These are phyloP conservation scores for Dallia pectoralis DNA, from an alignment of 2,797 vertebrate species.

Conservation along the genomic window DNA sequence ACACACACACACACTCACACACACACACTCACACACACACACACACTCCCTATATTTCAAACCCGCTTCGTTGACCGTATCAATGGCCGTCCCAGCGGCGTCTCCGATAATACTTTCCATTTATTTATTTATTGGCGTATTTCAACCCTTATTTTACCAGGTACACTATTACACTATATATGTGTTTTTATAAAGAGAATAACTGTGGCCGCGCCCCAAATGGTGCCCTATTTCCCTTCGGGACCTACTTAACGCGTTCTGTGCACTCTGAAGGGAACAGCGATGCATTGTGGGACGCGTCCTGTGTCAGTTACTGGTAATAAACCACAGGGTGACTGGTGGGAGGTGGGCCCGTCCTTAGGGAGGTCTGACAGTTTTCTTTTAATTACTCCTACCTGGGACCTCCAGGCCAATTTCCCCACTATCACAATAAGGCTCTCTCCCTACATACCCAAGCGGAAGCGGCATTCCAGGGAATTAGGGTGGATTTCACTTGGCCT, in stretches of 20 bases:
- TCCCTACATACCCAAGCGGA: conserved; percentile 72
- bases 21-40: conserved; percentile 11
- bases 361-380: conserved; percentile 67
- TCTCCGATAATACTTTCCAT: background rate
- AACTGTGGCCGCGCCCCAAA: background rate
- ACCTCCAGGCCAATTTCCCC: conserved; percentile 50
- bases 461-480: conserved; percentile 78
- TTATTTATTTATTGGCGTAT: background rate
- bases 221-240: background rate
- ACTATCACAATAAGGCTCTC: conserved; percentile 76
- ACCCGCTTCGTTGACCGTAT: too few relatives aligned
- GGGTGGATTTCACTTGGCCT: conserved; percentile 75
- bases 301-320: background rate
- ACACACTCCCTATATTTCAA: too few relatives aligned
- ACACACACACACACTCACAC: background rate
- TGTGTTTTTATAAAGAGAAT: background rate
- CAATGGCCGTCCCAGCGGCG: background rate
- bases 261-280: background rate
- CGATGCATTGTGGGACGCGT: background rate
- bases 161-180: too few relatives aligned
- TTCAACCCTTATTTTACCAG: background rate
- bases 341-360: conserved; percentile 57
- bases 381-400: conserved; percentile 70
- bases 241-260: background rate
- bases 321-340: conserved; percentile 31